A percentile compares a stretch with the other conserved stretches of the same genome.
Conservation (phyloP, 2,113 vertebrate species). For the Tyrannus savana region DNA sequence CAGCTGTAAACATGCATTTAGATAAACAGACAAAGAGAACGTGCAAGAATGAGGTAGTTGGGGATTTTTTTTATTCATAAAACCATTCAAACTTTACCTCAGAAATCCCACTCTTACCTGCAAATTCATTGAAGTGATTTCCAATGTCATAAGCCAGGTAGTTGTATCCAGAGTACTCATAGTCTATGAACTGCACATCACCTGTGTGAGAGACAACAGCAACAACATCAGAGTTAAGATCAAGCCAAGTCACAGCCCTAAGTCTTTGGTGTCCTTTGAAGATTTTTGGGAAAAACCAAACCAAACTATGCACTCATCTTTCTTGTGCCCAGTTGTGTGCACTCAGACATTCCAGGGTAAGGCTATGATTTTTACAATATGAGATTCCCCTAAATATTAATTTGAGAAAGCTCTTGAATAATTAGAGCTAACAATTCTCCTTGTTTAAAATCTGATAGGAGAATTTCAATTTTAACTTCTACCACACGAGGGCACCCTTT, state of each 20-base stretch:
- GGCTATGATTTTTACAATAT: conserved; percentile 50
- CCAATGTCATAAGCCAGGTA: conserved; percentile 98
- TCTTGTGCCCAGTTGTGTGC: conserved; percentile 39
- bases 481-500: conserved; percentile 73
- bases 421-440: neutral
- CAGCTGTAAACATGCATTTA: neutral
- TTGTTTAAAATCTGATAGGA: neutral
- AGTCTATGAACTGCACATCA: conserved; percentile 98
- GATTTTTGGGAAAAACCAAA: neutral
- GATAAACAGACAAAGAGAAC: neutral
- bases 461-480: conserved; percentile 25
- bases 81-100: neutral
- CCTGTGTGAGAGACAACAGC: conserved; percentile 84
- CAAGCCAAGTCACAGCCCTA: neutral
- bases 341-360: conserved; percentile 60
- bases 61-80: neutral
- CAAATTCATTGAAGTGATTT: conserved; percentile 99
- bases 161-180: conserved; percentile 98
- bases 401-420: neutral
- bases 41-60: neutral
- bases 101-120: conserved; percentile 78
- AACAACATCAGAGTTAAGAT: conserved; percentile 55
- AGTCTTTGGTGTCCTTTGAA: conserved; percentile 31
- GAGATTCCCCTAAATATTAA: neutral
- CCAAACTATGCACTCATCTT: neutral